Percentiles rank a stretch among this genome's conserved stretches.
Evolutionary conservation across 2,797 vertebrate species (phyloP).

Genomic region (Bovichtus diacanthus): DNA sequence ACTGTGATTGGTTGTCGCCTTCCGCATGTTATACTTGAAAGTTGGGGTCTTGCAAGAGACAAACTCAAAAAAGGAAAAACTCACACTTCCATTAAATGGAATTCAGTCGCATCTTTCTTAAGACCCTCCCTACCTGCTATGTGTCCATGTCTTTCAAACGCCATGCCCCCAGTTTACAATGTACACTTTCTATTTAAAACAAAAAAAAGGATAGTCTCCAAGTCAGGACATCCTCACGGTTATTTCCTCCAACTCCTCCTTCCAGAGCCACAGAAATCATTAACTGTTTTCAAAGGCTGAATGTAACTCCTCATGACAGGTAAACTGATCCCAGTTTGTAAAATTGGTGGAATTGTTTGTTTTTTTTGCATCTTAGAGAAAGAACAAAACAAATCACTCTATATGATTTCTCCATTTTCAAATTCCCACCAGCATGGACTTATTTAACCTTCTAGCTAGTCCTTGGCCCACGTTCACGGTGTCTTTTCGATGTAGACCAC

Average conservation of each 20-base stretch:
- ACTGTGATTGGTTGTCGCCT: neutral
- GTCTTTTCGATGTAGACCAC: neutral
- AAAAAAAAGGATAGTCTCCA: neutral
- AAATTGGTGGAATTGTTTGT: neutral
- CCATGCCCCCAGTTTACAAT: neutral
- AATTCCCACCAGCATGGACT: slow-evolving; percentile 16
- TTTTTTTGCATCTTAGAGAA: slow-evolving; percentile 2
- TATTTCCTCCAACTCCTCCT: neutral
- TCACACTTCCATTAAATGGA: neutral
- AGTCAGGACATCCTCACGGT: neutral
- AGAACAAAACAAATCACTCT: slow-evolving; percentile 4
- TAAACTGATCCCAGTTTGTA: neutral
- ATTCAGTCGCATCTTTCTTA: neutral
- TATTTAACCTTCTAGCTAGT: neutral
- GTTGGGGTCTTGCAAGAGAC: neutral
- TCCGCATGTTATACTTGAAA: neutral
- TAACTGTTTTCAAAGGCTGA: neutral
- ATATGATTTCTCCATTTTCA: slow-evolving; percentile 1
- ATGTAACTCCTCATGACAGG: too few species aligned
- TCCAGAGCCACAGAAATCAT: neutral
- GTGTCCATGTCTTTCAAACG: neutral
- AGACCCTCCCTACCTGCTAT: neutral
- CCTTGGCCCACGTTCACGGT: slow-evolving; percentile 1
- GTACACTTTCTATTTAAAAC: too few species aligned
- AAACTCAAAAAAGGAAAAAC: neutral